Percentiles rank a stretch among this genome's conserved stretches.
phyloP scores from a whole-genome alignment of 1,140 invertebrate species.

The Brachionus koreanus region DNA sequence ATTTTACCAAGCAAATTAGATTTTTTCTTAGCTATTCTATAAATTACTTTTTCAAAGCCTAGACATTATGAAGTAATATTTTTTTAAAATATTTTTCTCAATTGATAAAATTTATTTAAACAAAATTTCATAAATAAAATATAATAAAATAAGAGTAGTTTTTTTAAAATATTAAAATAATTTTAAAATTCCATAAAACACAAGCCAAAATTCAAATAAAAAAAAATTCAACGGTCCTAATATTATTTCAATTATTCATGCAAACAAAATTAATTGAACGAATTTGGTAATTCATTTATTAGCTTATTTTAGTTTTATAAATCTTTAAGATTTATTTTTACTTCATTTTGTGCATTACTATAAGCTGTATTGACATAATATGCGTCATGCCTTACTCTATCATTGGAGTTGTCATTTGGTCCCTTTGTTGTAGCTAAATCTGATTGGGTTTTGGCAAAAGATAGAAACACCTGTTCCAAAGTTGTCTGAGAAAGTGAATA shows the following conservation, averaged over 20 bases:
- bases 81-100: no score
- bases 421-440: not conserved
- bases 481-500: conserved; percentile 38
- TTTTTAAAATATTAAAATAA: no score
- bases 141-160: no score
- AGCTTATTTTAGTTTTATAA: not conserved
- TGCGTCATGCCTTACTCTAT: not conserved
- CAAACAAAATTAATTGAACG: not conserved
- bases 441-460: conserved; percentile 33
- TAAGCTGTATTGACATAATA: not conserved
- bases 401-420: not conserved
- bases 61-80: no score
- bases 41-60: no score
- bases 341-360: not conserved
- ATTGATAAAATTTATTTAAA: no score
- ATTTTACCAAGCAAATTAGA: no score
- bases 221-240: not conserved
- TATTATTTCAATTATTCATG: no score
- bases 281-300: no score
- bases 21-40: no score
- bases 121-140: no score
- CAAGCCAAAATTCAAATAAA: not conserved
- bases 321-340: not conserved
- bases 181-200: no score
- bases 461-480: conserved; percentile 41